Base-by-base conservation (phyloP, 1,140 invertebrate genomes). In the Hycleus phaleratus region DNA sequence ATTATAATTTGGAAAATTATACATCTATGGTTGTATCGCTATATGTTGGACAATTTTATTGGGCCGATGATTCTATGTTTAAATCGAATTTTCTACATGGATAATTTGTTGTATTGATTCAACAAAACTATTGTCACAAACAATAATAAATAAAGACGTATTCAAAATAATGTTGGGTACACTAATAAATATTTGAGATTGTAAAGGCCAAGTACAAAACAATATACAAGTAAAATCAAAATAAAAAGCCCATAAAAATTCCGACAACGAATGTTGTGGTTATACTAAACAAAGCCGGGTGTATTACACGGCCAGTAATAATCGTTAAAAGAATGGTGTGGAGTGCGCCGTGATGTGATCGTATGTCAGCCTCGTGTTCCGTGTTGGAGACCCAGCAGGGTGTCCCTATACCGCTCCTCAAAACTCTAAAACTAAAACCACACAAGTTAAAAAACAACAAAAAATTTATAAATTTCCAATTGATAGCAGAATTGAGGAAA, bases 281-380 rank as follows among this genome's bases (percentile, higher is more conserved):
- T 50, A 42, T 48, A 61, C 45, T 49, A 54, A 58, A 61, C 60
- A 61, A 61, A 58, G 60, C 56, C 60, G 60, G 12, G 52, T 55
- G 40, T 47, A 38, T 42, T 49, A 38, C 48, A 49, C 48, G 26
- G 50, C 46, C 24, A 38, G 55, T 51, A 63, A 60, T 60, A 63
- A 63, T 58, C 58, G 58, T 63, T 60, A 32, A 60, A 60, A 58
- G 58, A 46, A 51, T 55, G 50, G 48, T 55, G 60, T 55, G 52
- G 57, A 60, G 58, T 63, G 58, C 47, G 53, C 49, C 44, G 49
- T 60, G 55, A 63, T 63, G 61, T 43, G 55, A 63, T 63, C 61
- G 55, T 60, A 60, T 59, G 50, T 63, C 51, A 57, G 61, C 44
- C 61, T 58, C 58, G 58, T 60, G 61, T 63, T 60, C 54, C 49